Evolutionary conservation across 2,797 vertebrate species (phyloP), one percentile per base, ranked within the genome.

Genomic region (Lacerta agilis): DNA sequence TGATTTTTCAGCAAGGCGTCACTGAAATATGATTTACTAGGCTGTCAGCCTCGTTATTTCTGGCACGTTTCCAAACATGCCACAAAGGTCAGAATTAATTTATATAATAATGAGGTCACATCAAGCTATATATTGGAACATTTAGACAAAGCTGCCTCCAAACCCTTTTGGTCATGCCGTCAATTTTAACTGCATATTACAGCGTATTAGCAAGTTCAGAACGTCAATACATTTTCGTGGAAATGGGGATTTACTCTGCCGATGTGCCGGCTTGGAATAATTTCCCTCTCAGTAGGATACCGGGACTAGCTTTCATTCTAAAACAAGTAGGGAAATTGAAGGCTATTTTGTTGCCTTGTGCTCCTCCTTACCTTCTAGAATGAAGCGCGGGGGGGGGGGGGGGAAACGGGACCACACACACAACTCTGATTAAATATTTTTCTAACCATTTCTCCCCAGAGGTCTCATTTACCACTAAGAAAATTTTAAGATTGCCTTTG

Each of bases 381-480:
- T 15, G 49, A 55, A 55, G 49, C 3, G 49, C 13, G 49, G 13
- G 49, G 13, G 49, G 13, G 94, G 93, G 1, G 43, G 61, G 33
- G 33, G 33, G 33, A 33, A 33, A 33, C 33, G 2, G 33, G 5
- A 13, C 36, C 7, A 33, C 18, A 72, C 55, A 75, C 49, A 87
- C 69, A 75, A 80, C 79, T 41, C 86, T 91, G 92, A 93, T 95
- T 95, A 93, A 95, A 92, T 88, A 67, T 88, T 20, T 91, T 90
- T 94, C 94, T 88, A 94, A 95, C 86, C 18, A 49, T 89, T 91
- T 85, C 83, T 96, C 96, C 95, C 97, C 87, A 89, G 97, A 95
- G 97, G 90, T 94, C 97, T 97, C 94, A 97, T 97, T 97, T 97
- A 88, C 91, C 85, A 90, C 91, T 87, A 95, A 95, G 86, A 94